A percentile compares a stretch with the other conserved stretches of the same genome.
Evolutionary conservation across 2,797 vertebrate genomes (phyloP).

Genomic region (Gadopsis bispinosus): DNA sequence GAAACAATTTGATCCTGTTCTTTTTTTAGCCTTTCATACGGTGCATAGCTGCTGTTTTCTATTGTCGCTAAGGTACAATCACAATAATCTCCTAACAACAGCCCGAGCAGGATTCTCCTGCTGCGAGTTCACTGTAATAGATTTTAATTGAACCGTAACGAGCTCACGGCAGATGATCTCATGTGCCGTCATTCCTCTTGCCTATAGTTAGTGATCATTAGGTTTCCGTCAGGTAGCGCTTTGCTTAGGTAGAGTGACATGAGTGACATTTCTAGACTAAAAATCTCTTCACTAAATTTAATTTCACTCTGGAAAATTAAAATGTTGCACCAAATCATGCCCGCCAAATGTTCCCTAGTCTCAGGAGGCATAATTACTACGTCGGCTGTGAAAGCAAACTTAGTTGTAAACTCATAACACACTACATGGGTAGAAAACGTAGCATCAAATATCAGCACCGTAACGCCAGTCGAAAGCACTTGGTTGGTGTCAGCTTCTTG

Average conservation of each 20-base stretch:
- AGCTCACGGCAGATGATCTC: slow-evolving; percentile 4
- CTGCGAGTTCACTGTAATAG: slow-evolving; percentile 34
- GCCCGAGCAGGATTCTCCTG: slow-evolving; percentile 25
- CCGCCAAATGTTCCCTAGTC: slow-evolving; percentile 22
- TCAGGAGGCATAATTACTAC: slow-evolving; percentile 41
- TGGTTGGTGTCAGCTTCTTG: slow-evolving; percentile 20
- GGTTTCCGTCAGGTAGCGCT: background rate
- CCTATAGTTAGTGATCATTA: background rate
- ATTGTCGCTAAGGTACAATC: slow-evolving; percentile 31
- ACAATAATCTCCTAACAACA: slow-evolving; percentile 49
- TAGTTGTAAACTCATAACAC: background rate
- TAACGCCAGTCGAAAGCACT: slow-evolving; percentile 8
- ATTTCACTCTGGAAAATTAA: slow-evolving; percentile 27
- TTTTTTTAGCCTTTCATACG: slow-evolving; percentile 7
- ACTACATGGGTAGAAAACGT: slow-evolving; percentile 18
- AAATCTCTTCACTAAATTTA: slow-evolving; percentile 27
- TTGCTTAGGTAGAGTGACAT: background rate
- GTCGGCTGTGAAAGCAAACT: background rate
- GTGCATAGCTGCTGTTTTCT: background rate
- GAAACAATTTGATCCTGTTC: slow-evolving; percentile 16
- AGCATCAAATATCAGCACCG: slow-evolving; percentile 33
- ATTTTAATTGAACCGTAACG: slow-evolving; percentile 47
- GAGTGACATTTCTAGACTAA: slow-evolving; percentile 20
- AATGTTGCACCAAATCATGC: slow-evolving; percentile 25
- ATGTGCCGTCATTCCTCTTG: background rate